Percentiles rank a stretch among this genome's conserved stretches.
Conservation (phyloP, 1,140 invertebrate species). For the Diprion similis region DNA sequence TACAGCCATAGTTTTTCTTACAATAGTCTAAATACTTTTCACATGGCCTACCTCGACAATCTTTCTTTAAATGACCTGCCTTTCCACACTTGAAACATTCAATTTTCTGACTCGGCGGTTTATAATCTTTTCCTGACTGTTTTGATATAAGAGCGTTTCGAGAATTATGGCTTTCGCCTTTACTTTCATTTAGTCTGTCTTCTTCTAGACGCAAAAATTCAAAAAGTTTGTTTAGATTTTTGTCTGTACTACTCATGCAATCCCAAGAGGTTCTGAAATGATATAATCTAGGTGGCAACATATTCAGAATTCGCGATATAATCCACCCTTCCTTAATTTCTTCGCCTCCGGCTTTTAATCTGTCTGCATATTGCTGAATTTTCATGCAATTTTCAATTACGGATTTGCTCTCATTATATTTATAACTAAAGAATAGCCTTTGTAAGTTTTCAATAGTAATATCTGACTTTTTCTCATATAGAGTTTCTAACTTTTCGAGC, state of each 20-base stretch:
- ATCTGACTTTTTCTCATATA: slow-evolving; percentile 34
- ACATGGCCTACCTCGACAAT: slow-evolving; percentile 32
- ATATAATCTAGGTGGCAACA: slow-evolving; percentile 30
- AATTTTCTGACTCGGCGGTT: neutral
- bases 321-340: slow-evolving; percentile 32
- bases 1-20: slow-evolving; percentile 32
- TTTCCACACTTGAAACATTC: slow-evolving; percentile 34
- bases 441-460: slow-evolving; percentile 27
- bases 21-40: slow-evolving; percentile 34
- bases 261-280: slow-evolving; percentile 35
- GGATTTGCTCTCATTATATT: slow-evolving; percentile 30
- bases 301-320: slow-evolving; percentile 28
- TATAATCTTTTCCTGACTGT: neutral
- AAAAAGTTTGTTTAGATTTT: slow-evolving; percentile 24
- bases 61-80: slow-evolving; percentile 30
- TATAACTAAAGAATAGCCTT: slow-evolving; percentile 32
- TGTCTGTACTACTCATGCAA: slow-evolving; percentile 22
- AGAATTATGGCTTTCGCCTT: slow-evolving; percentile 10
- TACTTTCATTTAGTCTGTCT: slow-evolving; percentile 22
- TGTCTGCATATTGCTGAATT: slow-evolving; percentile 26
- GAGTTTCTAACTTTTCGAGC: slow-evolving; percentile 27
- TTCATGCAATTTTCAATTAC: slow-evolving; percentile 32
- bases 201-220: slow-evolving; percentile 32
- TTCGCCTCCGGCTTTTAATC: slow-evolving; percentile 26
- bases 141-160: neutral